phyloP scores from a whole-genome alignment of 2,797 vertebrate genomes.

The Paramormyrops hopkinsi region DNA sequence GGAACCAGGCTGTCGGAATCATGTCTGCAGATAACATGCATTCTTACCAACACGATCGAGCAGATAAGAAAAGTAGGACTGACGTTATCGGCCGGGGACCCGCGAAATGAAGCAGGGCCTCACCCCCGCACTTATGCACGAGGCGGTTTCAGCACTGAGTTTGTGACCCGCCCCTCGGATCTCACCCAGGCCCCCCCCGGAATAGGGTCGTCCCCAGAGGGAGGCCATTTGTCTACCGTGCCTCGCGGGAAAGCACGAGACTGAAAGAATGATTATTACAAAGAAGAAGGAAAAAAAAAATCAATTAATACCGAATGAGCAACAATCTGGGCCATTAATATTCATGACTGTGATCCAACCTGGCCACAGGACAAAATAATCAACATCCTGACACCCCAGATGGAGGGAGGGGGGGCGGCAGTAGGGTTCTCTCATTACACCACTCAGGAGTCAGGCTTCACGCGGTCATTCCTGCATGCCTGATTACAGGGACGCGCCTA shows the following conservation, averaged over 20 bases:
- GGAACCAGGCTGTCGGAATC: neutral
- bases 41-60: neutral
- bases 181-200: neutral
- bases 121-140: neutral
- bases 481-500: conserved; percentile 31
- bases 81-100: neutral
- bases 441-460: conserved; percentile 23
- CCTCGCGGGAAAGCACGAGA: neutral
- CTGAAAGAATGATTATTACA: neutral
- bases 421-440: conserved; percentile 32
- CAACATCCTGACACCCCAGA: conserved; percentile 38
- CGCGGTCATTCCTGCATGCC: conserved; percentile 36
- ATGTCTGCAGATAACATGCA: neutral
- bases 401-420: neutral
- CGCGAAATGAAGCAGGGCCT: neutral
- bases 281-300: neutral
- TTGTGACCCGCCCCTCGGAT: neutral
- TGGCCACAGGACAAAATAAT: conserved; percentile 37
- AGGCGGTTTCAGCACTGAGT: neutral
- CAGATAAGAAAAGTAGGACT: neutral
- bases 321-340: conserved; percentile 43
- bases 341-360: conserved; percentile 33
- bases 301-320: conserved; percentile 20
- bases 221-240: neutral
- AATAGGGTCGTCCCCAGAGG: neutral